Conservation (phyloP, 2,797 vertebrate genomes). For the Hemibagrus guttatus region DNA sequence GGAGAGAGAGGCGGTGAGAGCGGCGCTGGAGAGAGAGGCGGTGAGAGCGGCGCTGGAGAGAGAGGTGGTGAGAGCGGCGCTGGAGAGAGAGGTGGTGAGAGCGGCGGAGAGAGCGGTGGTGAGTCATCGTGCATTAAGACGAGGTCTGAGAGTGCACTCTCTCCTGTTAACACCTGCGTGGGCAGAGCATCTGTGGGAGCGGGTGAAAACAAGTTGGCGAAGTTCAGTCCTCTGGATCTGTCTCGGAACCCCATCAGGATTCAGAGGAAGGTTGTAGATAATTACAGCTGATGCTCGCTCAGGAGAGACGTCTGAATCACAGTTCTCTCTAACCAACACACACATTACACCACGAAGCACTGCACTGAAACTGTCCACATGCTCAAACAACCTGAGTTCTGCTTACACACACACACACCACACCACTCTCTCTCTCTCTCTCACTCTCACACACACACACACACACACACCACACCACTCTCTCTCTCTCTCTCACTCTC, state of each 20-base stretch:
- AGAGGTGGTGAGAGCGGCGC: too few relatives aligned
- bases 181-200: slow-evolving; percentile 34
- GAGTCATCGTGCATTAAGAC: slow-evolving; percentile 41
- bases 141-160: slow-evolving; percentile 36
- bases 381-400: neutral
- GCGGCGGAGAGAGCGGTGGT: slow-evolving; percentile 8
- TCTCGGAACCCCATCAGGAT: slow-evolving; percentile 22
- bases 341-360: neutral
- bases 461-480: neutral
- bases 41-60: too few relatives aligned
- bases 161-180: slow-evolving; percentile 33
- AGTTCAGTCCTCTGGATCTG: slow-evolving; percentile 31
- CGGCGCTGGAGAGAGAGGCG: too few relatives aligned
- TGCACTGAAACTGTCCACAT: neutral
- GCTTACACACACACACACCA: neutral
- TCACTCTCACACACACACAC: neutral
- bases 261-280: slow-evolving; percentile 8
- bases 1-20: too few relatives aligned
- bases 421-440: neutral
- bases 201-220: slow-evolving; percentile 42
- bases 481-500: neutral
- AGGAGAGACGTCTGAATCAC: neutral
- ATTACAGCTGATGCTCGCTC: neutral
- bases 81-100: neutral
- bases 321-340: neutral